Evolutionary conservation across 2,888 invertebrate genomes (phyloP).

Genomic region (Mesochorus sp.): DNA sequence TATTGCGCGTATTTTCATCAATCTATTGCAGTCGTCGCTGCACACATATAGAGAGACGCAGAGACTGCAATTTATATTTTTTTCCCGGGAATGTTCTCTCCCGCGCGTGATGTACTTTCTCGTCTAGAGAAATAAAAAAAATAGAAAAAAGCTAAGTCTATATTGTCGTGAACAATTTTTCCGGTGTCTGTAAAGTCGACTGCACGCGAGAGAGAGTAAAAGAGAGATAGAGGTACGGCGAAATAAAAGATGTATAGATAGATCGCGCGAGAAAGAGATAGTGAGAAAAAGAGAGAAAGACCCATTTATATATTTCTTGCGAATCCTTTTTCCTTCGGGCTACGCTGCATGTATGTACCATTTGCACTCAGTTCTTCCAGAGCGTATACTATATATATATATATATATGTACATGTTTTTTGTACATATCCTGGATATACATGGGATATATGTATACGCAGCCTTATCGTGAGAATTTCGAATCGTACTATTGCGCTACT

Average conservation of each 20-base stretch:
- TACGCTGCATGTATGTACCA: conserved; percentile 28
- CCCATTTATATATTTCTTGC: conserved; percentile 53
- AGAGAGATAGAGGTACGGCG: neutral
- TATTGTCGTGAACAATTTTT: conserved; percentile 43
- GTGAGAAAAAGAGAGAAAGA: conserved; percentile 4
- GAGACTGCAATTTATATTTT: conserved; percentile 42
- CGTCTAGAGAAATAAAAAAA: conserved; percentile 2
- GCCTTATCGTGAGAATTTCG: conserved; percentile 47
- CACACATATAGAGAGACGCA: neutral
- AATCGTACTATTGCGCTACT: conserved; percentile 17
- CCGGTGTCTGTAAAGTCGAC: conserved; percentile 32
- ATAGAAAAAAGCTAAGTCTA: conserved; percentile 34
- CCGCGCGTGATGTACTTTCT: neutral
- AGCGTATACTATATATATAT: conserved; percentile 4
- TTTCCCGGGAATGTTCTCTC: conserved; percentile 9
- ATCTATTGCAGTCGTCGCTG: conserved; percentile 19
- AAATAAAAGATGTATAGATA: neutral
- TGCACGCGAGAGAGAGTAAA: neutral
- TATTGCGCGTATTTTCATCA: conserved; percentile 51
- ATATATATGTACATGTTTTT: conserved; percentile 13
- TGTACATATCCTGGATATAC: conserved; percentile 12
- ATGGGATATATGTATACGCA: conserved; percentile 22
- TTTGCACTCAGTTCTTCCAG: conserved; percentile 29
- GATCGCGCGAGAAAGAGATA: neutral
- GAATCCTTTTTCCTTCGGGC: conserved; percentile 35